Conservation (phyloP, 1,140 invertebrate genomes). For the Bacillus rossius region DNA sequence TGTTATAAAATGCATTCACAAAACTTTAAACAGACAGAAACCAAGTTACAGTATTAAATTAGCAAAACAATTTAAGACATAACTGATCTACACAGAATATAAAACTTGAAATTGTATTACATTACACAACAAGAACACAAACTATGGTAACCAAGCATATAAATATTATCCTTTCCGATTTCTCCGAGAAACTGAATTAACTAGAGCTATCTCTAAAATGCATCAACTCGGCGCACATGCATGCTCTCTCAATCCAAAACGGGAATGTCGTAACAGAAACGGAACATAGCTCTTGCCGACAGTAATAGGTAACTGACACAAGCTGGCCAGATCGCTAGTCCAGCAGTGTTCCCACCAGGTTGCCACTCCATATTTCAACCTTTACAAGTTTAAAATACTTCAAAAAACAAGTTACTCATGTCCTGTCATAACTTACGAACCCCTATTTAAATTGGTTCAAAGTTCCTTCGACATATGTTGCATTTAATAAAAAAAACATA, state of each 20-base stretch:
- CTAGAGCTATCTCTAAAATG: background rate
- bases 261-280: background rate
- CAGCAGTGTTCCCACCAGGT: no score
- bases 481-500: no score
- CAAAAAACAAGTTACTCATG: no score
- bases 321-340: background rate
- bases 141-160: constrained; percentile 7
- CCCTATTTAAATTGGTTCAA: no score
- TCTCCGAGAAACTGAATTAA: background rate
- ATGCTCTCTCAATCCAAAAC: background rate
- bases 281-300: background rate
- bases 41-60: background rate
- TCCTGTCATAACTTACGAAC: no score
- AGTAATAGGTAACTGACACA: background rate
- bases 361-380: no score
- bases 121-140: background rate
- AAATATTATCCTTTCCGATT: background rate
- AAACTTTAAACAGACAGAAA: background rate
- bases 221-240: background rate
- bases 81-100: background rate
- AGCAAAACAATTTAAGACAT: background rate
- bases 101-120: background rate
- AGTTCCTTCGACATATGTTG: no score
- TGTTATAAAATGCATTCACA: constrained; percentile 1
- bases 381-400: no score